Percentiles rank a stretch among this genome's conserved stretches.
These are phyloP conservation scores for Graphium colonna DNA, from an alignment of 2,888 invertebrate genomes.

Conservation along the genomic window DNA sequence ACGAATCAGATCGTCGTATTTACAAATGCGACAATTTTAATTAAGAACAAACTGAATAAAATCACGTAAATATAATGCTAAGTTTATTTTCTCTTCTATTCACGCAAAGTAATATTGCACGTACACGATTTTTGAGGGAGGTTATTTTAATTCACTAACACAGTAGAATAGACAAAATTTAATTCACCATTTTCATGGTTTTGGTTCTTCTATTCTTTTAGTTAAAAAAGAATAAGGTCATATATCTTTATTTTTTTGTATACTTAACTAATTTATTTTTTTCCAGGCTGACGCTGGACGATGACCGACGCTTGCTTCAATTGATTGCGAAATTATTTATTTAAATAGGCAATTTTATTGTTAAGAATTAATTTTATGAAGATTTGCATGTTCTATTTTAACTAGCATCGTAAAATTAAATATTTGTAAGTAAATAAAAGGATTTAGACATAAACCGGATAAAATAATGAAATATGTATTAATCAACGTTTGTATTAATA, in stretches of 20 bases:
- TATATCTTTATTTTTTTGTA: conserved; percentile 6
- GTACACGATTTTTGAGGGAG: background rate
- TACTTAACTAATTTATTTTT: conserved; percentile 28
- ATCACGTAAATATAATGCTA: too few species aligned
- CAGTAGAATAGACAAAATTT: background rate
- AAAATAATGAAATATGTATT: background rate
- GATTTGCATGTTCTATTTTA: conserved; percentile 6
- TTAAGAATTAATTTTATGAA: conserved; percentile 9
- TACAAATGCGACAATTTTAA: too few species aligned
- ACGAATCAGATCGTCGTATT: too few species aligned
- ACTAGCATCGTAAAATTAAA: conserved; percentile 19
- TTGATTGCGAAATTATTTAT: conserved; percentile 18
- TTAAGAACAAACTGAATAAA: too few species aligned
- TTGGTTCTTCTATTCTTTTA: background rate
- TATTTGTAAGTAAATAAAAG: conserved; percentile 10
- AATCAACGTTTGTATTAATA: background rate
- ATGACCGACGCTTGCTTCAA: conserved; percentile 30
- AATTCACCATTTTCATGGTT: background rate
- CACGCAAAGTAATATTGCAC: background rate
- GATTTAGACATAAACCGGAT: background rate
- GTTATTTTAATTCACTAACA: background rate
- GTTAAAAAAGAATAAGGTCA: background rate
- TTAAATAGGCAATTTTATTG: conserved; percentile 19
- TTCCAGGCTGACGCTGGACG: conserved; percentile 47
- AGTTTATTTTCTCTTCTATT: too few species aligned